phyloP scores from a whole-genome alignment of 2,113 vertebrate species.

The Gymnarchus niloticus region DNA sequence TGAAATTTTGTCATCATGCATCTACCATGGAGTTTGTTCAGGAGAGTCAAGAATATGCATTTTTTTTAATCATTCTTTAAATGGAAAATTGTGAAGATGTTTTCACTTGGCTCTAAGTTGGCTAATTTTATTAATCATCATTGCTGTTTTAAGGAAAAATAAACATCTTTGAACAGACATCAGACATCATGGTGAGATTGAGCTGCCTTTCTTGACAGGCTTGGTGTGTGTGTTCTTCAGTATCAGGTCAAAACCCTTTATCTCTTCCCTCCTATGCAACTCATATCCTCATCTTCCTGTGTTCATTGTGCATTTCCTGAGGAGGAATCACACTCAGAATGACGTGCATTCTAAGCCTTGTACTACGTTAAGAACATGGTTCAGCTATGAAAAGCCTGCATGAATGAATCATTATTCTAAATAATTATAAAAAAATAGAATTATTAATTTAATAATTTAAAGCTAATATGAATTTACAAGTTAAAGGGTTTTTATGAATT shows the following conservation, averaged over 20 bases:
- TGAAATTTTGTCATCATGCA: too few species aligned
- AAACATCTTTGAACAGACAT: not conserved
- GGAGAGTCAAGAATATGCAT: too few species aligned
- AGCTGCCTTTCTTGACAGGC: not conserved
- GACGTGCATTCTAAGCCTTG: not conserved
- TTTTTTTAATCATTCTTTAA: too few species aligned
- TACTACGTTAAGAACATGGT: not conserved
- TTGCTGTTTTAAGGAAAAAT: not conserved
- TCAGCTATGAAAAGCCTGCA: not conserved
- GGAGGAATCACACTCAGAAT: not conserved
- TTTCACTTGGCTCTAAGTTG: not conserved
- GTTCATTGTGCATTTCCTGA: not conserved
- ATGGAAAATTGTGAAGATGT: not conserved
- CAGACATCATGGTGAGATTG: not conserved
- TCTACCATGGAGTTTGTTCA: too few species aligned
- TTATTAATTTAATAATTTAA: not conserved
- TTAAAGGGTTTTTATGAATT: not conserved
- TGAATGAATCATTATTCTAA: not conserved
- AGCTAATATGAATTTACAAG: not conserved
- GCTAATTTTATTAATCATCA: not conserved
- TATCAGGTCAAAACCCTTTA: not conserved
- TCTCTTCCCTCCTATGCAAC: not conserved
- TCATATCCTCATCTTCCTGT: not conserved
- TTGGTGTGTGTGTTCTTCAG: not conserved
- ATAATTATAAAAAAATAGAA: not conserved